Evolutionary conservation across 2,797 vertebrate genomes (phyloP).

Genomic region (Gymnothorax reevesii): DNA sequence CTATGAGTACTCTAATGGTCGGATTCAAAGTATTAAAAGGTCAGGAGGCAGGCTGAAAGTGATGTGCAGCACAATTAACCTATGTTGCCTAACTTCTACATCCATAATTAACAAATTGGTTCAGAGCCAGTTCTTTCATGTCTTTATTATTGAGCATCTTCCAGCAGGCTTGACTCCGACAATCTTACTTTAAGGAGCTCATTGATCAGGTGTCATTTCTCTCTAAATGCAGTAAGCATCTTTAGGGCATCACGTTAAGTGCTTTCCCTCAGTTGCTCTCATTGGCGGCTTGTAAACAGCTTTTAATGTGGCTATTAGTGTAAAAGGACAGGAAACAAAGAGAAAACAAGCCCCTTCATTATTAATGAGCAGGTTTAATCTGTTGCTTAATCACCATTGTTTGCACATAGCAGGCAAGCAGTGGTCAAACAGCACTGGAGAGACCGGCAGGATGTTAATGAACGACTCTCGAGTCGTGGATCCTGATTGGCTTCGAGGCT

Average conservation of each 20-base stretch:
- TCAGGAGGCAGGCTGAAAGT: constrained; percentile 31
- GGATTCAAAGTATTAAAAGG: constrained; percentile 1
- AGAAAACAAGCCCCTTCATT: constrained; percentile 89
- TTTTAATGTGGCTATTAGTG: constrained; percentile 80
- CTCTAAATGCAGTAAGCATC: constrained; percentile 56
- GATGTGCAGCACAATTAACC: constrained; percentile 46
- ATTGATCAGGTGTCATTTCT: constrained; percentile 71
- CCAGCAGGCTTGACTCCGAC: constrained; percentile 70
- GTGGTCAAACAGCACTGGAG: constrained; percentile 58
- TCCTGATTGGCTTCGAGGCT: neutral
- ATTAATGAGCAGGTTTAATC: constrained; percentile 99
- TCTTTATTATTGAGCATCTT: constrained; percentile 62
- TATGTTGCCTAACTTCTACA: constrained; percentile 49
- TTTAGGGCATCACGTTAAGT: constrained; percentile 75
- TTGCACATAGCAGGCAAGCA: constrained; percentile 71
- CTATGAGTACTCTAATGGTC: neutral
- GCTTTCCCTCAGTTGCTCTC: constrained; percentile 77
- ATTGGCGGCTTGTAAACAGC: constrained; percentile 85
- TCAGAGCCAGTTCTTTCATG: constrained; percentile 63
- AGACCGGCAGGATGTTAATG: constrained; percentile 70
- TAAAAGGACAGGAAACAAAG: constrained; percentile 92
- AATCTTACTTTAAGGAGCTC: constrained; percentile 79
- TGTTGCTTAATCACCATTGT: constrained; percentile 96
- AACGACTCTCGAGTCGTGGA: constrained; percentile 36
- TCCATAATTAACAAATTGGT: constrained; percentile 80